A percentile compares a stretch with the other conserved stretches of the same genome.
phyloP scores from a whole-genome alignment of 2,888 invertebrate species.

The Apotomis betuletana region DNA sequence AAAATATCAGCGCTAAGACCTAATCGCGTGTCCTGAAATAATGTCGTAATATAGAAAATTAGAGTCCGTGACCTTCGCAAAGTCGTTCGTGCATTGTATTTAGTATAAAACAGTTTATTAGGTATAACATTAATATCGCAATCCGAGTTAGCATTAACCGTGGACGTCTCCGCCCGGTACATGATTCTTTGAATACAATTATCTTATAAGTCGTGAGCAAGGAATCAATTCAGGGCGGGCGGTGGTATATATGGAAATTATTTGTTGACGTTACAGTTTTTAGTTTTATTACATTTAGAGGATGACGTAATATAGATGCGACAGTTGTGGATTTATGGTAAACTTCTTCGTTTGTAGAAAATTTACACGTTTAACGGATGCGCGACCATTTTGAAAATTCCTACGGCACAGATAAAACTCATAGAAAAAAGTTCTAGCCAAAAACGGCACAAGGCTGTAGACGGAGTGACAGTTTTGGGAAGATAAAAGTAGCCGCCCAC shows the following conservation, averaged over 20 bases:
- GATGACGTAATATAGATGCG: neutral
- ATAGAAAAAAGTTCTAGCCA: no score
- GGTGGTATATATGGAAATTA: constrained; percentile 16
- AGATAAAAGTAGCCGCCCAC: no score
- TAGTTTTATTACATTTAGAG: neutral
- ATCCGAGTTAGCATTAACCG: constrained; percentile 64
- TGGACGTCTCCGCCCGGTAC: constrained; percentile 75
- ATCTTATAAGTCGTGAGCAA: constrained; percentile 55
- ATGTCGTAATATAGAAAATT: constrained; percentile 72
- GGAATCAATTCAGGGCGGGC: constrained; percentile 48
- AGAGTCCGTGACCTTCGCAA: constrained; percentile 71
- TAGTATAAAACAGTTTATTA: constrained; percentile 63
- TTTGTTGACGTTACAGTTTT: constrained; percentile 7
- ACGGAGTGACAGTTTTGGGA: no score
- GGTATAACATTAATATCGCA: constrained; percentile 61
- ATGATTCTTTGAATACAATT: constrained; percentile 76
- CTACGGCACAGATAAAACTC: no score
- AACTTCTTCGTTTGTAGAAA: no score
- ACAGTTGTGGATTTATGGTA: no score
- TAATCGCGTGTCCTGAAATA: constrained; percentile 63
- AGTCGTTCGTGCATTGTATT: constrained; percentile 35
- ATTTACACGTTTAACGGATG: no score
- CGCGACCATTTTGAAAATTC: no score
- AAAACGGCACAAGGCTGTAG: no score
- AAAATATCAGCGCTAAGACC: constrained; percentile 9